Conservation (phyloP, 2,797 vertebrate genomes). For the Cryptoblepharus egeriae region DNA sequence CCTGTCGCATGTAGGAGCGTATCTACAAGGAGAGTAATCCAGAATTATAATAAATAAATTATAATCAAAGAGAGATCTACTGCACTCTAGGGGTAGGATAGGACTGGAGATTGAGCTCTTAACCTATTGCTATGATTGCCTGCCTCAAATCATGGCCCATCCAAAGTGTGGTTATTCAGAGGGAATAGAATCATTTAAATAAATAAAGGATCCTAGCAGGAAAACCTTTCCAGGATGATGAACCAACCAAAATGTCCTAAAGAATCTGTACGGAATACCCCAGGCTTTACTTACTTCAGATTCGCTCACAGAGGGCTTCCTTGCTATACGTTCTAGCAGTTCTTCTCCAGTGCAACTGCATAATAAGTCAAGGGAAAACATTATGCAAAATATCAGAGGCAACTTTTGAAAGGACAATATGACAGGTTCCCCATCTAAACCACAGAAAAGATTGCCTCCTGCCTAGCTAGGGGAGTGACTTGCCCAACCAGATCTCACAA, state of each 20-base stretch:
- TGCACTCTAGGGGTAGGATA: not conserved
- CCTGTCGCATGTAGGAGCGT: constrained; percentile 87
- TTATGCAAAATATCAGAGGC: not conserved
- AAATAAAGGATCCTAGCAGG: too few relatives aligned
- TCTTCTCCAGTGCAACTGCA: constrained; percentile 91
- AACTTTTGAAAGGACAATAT: not conserved
- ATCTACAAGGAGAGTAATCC: constrained; percentile 42
- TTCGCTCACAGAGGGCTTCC: constrained; percentile 88
- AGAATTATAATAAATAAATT: not conserved
- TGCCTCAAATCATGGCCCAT: not conserved
- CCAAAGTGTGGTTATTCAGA: not conserved
- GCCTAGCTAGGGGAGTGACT: too few relatives aligned
- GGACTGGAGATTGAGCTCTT: not conserved
- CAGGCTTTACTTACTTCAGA: constrained; percentile 85
- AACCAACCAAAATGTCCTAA: not conserved
- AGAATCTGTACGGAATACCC: not conserved
- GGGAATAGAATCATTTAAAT: too few relatives aligned
- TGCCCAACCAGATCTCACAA: not conserved
- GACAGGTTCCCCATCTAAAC: not conserved
- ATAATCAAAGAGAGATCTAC: not conserved
- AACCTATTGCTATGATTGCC: not conserved
- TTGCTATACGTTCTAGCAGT: constrained; percentile 89
- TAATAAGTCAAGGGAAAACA: constrained; percentile 78
- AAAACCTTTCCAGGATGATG: not conserved
- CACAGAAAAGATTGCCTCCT: not conserved